Base-by-base conservation (phyloP, 2,888 invertebrate species). In the Thalpophila matura region DNA sequence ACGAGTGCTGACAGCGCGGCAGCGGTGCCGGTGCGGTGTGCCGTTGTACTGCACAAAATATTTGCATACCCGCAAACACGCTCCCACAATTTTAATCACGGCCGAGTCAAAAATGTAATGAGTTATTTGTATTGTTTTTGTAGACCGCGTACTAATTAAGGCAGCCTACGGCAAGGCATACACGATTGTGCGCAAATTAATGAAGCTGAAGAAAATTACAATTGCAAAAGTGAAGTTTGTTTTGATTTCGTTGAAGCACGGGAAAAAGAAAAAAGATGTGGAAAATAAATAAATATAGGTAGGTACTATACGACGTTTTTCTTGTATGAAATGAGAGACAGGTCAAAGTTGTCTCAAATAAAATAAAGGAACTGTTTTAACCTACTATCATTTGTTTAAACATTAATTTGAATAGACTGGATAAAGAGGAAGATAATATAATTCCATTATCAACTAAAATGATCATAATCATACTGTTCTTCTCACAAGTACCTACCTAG, bases 1-100 rank as follows among this genome's bases (percentile, higher is more conserved):
- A 80, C 70, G 81, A 77, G 70, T 72, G 67, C 71, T 63, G 79
- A 74, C 64, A 65, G 62, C 60, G 67, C 61, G 79, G 71, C 64
- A 65, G 62, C 60, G 67, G 31, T 37, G 46, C 37, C 37, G 55
- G 29, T 46, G 54, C 53, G 60, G 62, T 62, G 38, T 40, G 46
- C 62, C 55, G 43, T 38, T 40, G 62, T 50, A 43, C 54, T 69
- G 60, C 60, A 75, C 67, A 42, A 35, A 65, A 70, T 76, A 78
- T 79, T 76, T 76, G 77, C 77, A 79, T 79, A 73, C 58, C 54
- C 66, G 51, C 47, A 68, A 51, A 65, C 60, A 60, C 47, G 46
- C 69, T 68, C 49, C 18, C 65, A 58, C 62, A 66, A 68, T 26
- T 78, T 77, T 78, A 77, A 78, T 77, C 79, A 72, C 68, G 43